These are phyloP conservation scores for Lampris incognitus DNA, from an alignment of 2,113 vertebrate species.

Conservation along the genomic window DNA sequence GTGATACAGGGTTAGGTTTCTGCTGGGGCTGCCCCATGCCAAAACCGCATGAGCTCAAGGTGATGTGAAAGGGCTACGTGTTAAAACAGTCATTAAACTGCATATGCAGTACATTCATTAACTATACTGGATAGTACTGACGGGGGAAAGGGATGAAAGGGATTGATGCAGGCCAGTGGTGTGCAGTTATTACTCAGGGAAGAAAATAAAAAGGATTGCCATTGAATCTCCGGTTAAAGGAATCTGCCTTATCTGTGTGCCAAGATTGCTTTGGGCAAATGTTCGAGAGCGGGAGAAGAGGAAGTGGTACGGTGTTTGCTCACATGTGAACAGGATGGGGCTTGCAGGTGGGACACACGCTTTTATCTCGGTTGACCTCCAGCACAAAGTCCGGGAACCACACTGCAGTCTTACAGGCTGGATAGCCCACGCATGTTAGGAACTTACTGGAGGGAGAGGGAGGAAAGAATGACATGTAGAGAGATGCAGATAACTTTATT, in stretches of 20 bases:
- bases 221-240: no score
- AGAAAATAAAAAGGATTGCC: no score
- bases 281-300: no score
- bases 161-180: neutral
- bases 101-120: neutral
- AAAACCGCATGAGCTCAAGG: neutral
- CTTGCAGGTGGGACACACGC: conserved; percentile 86
- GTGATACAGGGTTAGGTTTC: neutral
- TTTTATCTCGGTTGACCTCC: conserved; percentile 89
- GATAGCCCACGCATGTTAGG: conserved; percentile 90
- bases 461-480: neutral
- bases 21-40: neutral
- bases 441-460: conserved; percentile 83
- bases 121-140: neutral
- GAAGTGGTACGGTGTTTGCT: conserved; percentile 41
- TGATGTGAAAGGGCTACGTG: no score
- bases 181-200: neutral
- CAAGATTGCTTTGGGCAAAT: no score
- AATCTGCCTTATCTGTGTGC: no score
- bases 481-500: neutral
- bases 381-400: conserved; percentile 94
- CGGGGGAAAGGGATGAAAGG: neutral
- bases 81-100: neutral
- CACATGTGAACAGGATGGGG: conserved; percentile 91
- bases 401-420: conserved; percentile 86